These are phyloP conservation scores for Sceloporus undulatus DNA, from an alignment of 2,113 vertebrate species.

Conservation along the genomic window DNA sequence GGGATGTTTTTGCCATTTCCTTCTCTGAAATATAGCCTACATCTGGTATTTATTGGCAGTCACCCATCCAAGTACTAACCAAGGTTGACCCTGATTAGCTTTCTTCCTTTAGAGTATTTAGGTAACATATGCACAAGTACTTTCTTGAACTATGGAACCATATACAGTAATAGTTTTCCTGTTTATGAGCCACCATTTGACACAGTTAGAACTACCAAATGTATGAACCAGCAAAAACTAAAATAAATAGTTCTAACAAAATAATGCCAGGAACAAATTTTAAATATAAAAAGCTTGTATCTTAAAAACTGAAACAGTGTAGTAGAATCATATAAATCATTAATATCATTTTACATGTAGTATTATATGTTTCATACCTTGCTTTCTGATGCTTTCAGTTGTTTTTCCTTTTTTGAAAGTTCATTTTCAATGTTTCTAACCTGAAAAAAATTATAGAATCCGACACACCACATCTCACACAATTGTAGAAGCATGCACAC, in stretches of 20 bases:
- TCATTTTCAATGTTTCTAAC: conserved; percentile 77
- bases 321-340: background rate
- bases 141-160: background rate
- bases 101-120: too few relatives aligned
- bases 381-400: conserved; percentile 84
- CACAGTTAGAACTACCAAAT: background rate
- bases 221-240: background rate
- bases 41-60: too few relatives aligned
- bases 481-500: background rate
- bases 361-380: conserved; percentile 75
- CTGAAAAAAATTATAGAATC: conserved; percentile 71
- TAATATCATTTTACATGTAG: background rate
- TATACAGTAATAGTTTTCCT: background rate
- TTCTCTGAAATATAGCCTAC: too few relatives aligned
- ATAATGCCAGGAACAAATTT: background rate
- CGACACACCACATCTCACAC: conserved; percentile 22
- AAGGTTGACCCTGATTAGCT: too few relatives aligned
- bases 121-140: background rate
- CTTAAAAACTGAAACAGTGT: background rate
- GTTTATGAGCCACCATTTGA: background rate
- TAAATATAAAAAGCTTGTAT: background rate
- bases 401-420: conserved; percentile 84
- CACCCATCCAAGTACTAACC: too few relatives aligned
- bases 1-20: too few relatives aligned
- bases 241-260: background rate